A percentile compares a stretch with the other conserved stretches of the same genome.
Conservation (phyloP, 2,888 invertebrate genomes). For the Anthoptus insignis region DNA sequence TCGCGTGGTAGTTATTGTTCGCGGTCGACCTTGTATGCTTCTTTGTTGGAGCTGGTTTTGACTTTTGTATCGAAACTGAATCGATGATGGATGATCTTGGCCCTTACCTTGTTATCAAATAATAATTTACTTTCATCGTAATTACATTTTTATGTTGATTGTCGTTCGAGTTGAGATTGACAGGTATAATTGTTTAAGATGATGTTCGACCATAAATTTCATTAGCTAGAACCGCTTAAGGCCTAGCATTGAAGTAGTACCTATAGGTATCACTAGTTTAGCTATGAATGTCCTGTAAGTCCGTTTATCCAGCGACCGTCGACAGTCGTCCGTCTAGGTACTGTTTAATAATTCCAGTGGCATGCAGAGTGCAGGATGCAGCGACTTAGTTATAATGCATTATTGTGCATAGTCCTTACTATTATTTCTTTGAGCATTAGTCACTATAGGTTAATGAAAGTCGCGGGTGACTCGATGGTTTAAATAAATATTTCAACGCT, state of each 20-base stretch:
- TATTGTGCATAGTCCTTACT: constrained; percentile 32
- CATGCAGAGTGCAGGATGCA: constrained; percentile 33
- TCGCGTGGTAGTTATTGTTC: constrained; percentile 14
- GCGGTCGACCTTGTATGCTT: constrained; percentile 5
- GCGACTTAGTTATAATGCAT: constrained; percentile 29
- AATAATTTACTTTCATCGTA: too few species aligned
- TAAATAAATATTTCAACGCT: too few species aligned
- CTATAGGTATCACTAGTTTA: not conserved
- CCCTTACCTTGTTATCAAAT: not conserved
- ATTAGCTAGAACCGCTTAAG: too few species aligned
- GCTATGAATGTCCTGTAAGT: constrained; percentile 9
- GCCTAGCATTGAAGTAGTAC: too few species aligned
- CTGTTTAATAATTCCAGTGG: constrained; percentile 33
- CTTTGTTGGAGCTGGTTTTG: not conserved
- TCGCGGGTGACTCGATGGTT: not conserved
- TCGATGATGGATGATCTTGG: not conserved
- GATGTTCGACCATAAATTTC: too few species aligned
- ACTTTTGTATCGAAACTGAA: not conserved
- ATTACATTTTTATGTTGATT: too few species aligned
- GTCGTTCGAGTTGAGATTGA: too few species aligned
- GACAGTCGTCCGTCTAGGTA: not conserved
- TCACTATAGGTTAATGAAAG: constrained; percentile 27
- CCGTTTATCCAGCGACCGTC: not conserved
- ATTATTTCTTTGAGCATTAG: constrained; percentile 31
- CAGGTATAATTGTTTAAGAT: too few species aligned